Percentiles rank a stretch among this genome's conserved stretches.
These are phyloP conservation scores for Catamblyrhynchus diadema DNA, from an alignment of 2,797 vertebrate genomes.

Conservation along the genomic window DNA sequence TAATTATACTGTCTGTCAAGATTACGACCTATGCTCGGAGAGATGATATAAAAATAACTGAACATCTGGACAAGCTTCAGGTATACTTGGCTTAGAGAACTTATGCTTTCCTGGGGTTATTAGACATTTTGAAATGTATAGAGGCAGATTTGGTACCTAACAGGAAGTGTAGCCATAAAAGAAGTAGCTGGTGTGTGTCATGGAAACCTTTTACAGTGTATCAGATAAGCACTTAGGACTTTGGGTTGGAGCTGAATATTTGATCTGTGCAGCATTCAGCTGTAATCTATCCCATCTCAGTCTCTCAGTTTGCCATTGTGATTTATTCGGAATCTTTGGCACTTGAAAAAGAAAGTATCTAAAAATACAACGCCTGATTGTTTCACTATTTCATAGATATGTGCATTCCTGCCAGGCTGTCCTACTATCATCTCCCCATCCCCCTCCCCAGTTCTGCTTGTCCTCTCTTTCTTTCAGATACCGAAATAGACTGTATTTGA, in stretches of 20 bases:
- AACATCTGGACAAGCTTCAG: neutral
- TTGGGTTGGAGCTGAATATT: slow-evolving; percentile 29
- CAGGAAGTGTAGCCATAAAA: neutral
- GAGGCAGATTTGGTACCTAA: neutral
- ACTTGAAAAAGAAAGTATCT: slow-evolving; percentile 37
- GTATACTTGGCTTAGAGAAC: neutral
- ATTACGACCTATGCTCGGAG: neutral
- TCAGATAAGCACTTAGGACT: neutral
- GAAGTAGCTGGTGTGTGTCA: neutral
- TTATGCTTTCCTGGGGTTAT: neutral
- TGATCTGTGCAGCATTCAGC: neutral
- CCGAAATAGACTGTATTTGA: neutral
- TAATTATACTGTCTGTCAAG: neutral
- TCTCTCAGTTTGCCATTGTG: slow-evolving; percentile 35
- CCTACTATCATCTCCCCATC: neutral
- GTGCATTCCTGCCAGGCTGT: neutral
- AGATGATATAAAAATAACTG: neutral
- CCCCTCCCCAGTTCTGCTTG: neutral
- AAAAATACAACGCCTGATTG: slow-evolving; percentile 39
- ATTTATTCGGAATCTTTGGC: slow-evolving; percentile 37
- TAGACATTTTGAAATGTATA: neutral
- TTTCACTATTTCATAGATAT: slow-evolving; percentile 1
- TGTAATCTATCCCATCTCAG: slow-evolving; percentile 20
- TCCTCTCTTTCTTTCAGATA: neutral
- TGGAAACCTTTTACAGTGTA: slow-evolving; percentile 21